A percentile compares a stretch with the other conserved stretches of the same genome.
These are phyloP conservation scores for Puntigrus tetrazona DNA, from an alignment of 2,113 vertebrate species.

Conservation along the genomic window DNA sequence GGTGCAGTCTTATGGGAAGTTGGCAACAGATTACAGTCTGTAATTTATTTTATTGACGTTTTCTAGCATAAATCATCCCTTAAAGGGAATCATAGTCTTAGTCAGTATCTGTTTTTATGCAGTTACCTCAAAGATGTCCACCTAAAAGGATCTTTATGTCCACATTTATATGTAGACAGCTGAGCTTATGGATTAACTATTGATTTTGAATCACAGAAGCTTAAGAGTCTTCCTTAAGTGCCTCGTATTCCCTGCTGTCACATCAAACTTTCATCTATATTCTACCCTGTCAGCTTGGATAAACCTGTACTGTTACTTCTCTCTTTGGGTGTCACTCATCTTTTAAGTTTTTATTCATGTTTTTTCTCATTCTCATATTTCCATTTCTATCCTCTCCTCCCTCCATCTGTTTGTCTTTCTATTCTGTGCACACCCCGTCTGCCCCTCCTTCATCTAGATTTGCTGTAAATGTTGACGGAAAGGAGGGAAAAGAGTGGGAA, in stretches of 20 bases:
- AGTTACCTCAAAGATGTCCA: conserved; percentile 7
- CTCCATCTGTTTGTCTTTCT: conserved; percentile 42
- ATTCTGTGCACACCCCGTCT: conserved; percentile 26
- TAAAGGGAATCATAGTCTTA: background rate
- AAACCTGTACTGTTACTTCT: conserved; percentile 24
- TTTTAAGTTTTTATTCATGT: conserved; percentile 41
- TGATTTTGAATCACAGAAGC: conserved; percentile 28
- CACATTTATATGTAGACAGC: conserved; percentile 6
- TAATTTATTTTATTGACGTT: too few relatives aligned
- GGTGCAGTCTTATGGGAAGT: background rate
- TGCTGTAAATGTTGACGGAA: conserved; percentile 68
- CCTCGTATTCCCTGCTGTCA: background rate
- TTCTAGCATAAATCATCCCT: background rate
- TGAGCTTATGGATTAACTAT: background rate
- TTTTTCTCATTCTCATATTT: conserved; percentile 49
- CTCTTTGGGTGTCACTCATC: conserved; percentile 51
- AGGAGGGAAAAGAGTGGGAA: conserved; percentile 74
- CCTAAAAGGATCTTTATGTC: conserved; percentile 19
- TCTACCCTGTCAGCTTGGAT: conserved; percentile 16
- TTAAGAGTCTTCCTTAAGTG: conserved; percentile 1
- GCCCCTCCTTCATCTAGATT: conserved; percentile 69
- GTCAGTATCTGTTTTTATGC: conserved; percentile 1
- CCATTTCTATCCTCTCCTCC: conserved; percentile 46
- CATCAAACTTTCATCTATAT: conserved; percentile 5
- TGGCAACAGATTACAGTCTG: too few relatives aligned